Conservation (phyloP, 2,888 invertebrate species). For the Lucinisca nassula region DNA sequence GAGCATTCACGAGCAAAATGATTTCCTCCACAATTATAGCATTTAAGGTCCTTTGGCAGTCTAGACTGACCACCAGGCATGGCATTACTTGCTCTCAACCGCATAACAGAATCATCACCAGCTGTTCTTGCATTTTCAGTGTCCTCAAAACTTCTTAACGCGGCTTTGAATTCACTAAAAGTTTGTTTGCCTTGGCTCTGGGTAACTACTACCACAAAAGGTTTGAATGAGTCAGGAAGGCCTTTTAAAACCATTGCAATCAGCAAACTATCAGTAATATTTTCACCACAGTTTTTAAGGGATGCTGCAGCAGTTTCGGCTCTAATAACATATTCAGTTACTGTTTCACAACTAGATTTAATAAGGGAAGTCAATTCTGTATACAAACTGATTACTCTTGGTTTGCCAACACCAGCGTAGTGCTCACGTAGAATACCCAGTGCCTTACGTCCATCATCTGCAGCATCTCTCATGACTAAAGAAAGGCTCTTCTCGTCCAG, state of each 20-base stretch:
- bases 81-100: background rate
- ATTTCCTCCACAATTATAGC: too few species aligned
- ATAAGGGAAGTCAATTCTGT: slow-evolving; percentile 58
- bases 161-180: slow-evolving; percentile 49
- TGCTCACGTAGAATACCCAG: slow-evolving; percentile 57
- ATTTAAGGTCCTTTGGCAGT: background rate
- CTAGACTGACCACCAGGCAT: background rate
- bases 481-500: slow-evolving; percentile 65
- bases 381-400: slow-evolving; percentile 56
- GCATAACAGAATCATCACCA: slow-evolving; percentile 20
- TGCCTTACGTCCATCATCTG: slow-evolving; percentile 69
- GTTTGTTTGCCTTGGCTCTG: slow-evolving; percentile 36
- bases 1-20: background rate
- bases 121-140: slow-evolving; percentile 42
- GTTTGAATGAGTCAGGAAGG: slow-evolving; percentile 42
- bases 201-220: slow-evolving; percentile 46
- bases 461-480: slow-evolving; percentile 66
- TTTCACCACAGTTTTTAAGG: too few species aligned
- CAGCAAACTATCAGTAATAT: too few species aligned
- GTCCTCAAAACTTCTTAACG: slow-evolving; percentile 44
- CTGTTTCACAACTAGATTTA: slow-evolving; percentile 42
- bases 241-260: slow-evolving; percentile 68
- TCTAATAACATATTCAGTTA: slow-evolving; percentile 63
- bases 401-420: slow-evolving; percentile 57
- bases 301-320: too few species aligned